Percentiles rank a stretch among this genome's conserved stretches.
These are phyloP conservation scores for Thera obeliscata DNA, from an alignment of 2,888 invertebrate species.

Conservation along the genomic window DNA sequence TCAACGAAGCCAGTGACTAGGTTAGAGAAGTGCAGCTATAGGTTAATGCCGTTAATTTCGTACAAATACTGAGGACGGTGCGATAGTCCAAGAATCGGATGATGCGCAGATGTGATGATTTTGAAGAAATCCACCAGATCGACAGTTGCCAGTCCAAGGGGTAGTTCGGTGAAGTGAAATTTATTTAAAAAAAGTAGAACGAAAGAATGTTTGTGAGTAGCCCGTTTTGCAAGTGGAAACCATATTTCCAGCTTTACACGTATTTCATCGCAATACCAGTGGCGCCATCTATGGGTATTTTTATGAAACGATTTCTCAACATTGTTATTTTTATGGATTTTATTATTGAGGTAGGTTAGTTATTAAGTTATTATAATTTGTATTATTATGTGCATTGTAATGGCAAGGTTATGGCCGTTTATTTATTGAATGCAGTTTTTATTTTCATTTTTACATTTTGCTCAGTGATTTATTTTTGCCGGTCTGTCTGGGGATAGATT, in stretches of 20 bases:
- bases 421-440: slow-evolving; percentile 11
- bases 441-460: slow-evolving; percentile 18
- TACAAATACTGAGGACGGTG: too few species aligned
- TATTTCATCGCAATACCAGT: background rate
- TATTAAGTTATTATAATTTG: background rate
- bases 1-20: too few species aligned
- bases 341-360: slow-evolving; percentile 32
- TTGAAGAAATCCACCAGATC: too few species aligned
- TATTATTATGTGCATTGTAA: slow-evolving; percentile 28
- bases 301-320: background rate
- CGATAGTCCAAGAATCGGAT: too few species aligned
- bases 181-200: background rate
- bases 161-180: too few species aligned
- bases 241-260: background rate
- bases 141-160: too few species aligned
- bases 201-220: background rate
- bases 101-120: too few species aligned
- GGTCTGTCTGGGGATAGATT: background rate
- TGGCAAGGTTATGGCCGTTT: slow-evolving; percentile 29
- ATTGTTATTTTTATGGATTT: background rate
- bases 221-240: background rate
- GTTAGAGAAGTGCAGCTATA: too few species aligned
- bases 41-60: too few species aligned
- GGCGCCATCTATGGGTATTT: slow-evolving; percentile 11
- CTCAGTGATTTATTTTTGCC: background rate